phyloP scores from a whole-genome alignment of 2,797 vertebrate genomes.

The Periparus ater region DNA sequence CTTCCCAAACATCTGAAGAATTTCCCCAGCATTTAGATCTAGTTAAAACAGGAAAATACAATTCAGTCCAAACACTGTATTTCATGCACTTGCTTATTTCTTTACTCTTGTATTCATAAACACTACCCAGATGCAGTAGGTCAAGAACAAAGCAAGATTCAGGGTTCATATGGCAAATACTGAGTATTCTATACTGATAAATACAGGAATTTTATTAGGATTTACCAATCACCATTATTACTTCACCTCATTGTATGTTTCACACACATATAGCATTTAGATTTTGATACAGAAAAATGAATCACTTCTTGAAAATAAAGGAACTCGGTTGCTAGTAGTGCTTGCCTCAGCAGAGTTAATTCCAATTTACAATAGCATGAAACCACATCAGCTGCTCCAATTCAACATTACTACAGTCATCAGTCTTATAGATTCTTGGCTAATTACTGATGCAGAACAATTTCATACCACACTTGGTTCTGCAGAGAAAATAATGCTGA shows the following conservation, averaged over 20 bases:
- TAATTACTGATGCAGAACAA: conserved; percentile 13
- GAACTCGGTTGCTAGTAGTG: background rate
- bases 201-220: background rate
- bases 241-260: background rate
- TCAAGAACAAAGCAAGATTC: background rate
- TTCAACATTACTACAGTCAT: background rate
- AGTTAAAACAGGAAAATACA: conserved; percentile 56
- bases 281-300: background rate
- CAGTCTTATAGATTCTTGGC: background rate
- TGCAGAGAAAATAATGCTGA: conserved; percentile 1
- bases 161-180: background rate
- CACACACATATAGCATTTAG: fast-evolving
- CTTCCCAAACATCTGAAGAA: conserved; percentile 98
- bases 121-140: background rate
- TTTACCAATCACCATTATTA: background rate
- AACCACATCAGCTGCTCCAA: background rate
- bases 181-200: background rate
- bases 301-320: background rate
- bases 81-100: background rate
- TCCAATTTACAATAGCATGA: background rate
- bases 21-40: conserved; percentile 96
- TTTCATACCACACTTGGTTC: background rate
- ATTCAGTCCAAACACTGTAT: background rate
- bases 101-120: background rate
- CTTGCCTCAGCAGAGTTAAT: background rate